These are phyloP conservation scores for Dilophus febrilis DNA, from an alignment of 2,888 invertebrate species.

Conservation along the genomic window DNA sequence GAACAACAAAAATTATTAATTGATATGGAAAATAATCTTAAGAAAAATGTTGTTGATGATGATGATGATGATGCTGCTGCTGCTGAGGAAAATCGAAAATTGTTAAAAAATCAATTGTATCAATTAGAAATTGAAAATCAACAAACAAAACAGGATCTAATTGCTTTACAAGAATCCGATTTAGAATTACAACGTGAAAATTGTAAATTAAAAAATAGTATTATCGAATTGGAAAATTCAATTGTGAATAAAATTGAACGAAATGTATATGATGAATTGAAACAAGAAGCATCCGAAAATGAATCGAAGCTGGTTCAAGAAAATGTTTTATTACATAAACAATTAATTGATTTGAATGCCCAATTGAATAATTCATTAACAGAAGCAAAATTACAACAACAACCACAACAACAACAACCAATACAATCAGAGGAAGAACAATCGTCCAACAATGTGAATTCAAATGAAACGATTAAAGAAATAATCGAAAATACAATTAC, in stretches of 20 bases:
- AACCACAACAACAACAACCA: no score
- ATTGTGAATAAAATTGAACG: slow-evolving; percentile 6
- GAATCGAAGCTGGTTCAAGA: slow-evolving; percentile 15
- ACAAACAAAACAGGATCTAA: slow-evolving; percentile 1
- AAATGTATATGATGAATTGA: slow-evolving; percentile 12
- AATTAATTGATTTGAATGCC: slow-evolving; percentile 25
- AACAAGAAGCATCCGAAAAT: slow-evolving; percentile 13
- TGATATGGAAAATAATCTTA: no score
- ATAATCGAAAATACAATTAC: not conserved
- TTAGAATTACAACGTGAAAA: slow-evolving; percentile 8
- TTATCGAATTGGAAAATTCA: not conserved
- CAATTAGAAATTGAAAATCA: slow-evolving; percentile 1
- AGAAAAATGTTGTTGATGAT: no score
- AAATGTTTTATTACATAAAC: slow-evolving; percentile 15
- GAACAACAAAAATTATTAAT: not conserved
- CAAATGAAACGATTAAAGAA: no score
- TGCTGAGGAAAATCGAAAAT: no score
- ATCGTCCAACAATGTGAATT: no score
- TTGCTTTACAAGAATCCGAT: slow-evolving; percentile 2
- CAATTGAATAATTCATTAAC: slow-evolving; percentile 10
- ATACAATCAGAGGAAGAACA: no score
- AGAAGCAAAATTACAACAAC: no score
- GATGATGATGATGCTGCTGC: no score
- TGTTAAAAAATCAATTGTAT: not conserved
- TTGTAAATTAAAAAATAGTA: slow-evolving; percentile 3